Evolutionary conservation across 1,140 invertebrate species (phyloP).

Genomic region (Pogonus chalceus): DNA sequence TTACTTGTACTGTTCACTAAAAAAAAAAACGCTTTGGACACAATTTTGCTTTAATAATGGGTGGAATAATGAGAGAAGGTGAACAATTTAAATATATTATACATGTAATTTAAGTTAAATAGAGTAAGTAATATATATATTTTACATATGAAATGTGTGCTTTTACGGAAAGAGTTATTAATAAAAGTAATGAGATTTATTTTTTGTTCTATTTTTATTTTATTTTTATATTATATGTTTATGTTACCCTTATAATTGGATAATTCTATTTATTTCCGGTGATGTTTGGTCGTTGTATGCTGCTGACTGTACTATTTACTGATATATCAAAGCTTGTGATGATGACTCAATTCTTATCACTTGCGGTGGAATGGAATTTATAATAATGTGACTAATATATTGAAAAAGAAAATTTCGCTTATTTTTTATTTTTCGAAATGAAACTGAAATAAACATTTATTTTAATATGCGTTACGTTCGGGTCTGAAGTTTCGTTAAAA

Average conservation of each 20-base stretch:
- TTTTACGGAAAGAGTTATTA: not conserved
- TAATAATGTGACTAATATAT: no score
- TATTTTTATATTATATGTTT: not conserved
- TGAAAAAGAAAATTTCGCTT: not conserved
- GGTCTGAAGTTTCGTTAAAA: no score
- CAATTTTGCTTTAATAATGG: conserved; percentile 4
- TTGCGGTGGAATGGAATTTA: no score
- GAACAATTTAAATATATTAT: not conserved
- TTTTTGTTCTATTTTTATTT: not conserved
- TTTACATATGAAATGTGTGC: conserved; percentile 1
- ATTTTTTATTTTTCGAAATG: no score
- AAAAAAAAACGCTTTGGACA: conserved; percentile 1
- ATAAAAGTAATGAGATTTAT: conserved; percentile 8
- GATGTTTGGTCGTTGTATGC: not conserved
- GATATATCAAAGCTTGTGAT: not conserved
- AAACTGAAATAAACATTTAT: no score
- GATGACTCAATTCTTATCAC: not conserved
- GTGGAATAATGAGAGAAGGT: not conserved
- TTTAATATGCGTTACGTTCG: no score
- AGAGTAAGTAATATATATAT: conserved; percentile 4
- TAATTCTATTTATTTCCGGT: not conserved
- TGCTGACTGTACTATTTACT: not conserved
- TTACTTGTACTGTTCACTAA: not conserved
- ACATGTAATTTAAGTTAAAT: not conserved
- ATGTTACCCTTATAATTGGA: not conserved